Conservation (phyloP, 2,113 vertebrate genomes). For the Setophaga petechia region DNA sequence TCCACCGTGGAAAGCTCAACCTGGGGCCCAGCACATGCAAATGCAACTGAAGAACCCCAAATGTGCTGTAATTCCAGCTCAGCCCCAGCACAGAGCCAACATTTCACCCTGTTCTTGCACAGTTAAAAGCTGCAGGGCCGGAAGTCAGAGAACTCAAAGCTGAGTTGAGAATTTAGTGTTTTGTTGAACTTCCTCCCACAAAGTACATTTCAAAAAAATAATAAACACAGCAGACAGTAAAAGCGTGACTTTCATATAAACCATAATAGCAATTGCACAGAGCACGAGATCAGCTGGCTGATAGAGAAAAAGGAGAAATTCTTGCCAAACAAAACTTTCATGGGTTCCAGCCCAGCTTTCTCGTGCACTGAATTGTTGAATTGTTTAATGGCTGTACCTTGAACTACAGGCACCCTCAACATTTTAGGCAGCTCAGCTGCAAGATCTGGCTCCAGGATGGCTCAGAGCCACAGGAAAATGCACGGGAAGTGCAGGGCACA, state of each 20-base stretch:
- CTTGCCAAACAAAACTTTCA: neutral
- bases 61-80: neutral
- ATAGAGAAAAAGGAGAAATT: neutral
- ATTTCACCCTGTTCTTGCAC: neutral
- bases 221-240: constrained; percentile 37
- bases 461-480: neutral
- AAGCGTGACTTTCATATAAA: constrained; percentile 36
- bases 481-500: neutral
- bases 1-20: neutral
- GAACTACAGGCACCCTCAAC: neutral
- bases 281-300: constrained; percentile 8
- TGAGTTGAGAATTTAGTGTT: neutral
- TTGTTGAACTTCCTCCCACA: constrained; percentile 63
- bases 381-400: neutral
- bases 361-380: neutral
- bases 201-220: constrained; percentile 32
- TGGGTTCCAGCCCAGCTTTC: neutral
- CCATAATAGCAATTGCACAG: neutral
- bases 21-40: neutral
- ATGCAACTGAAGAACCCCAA: neutral
- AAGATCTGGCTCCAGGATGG: neutral
- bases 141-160: constrained; percentile 15
- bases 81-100: neutral
- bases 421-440: neutral
- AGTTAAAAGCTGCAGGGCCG: neutral